phyloP scores from a whole-genome alignment of 2,888 invertebrate genomes.

The Timema cristinae region DNA sequence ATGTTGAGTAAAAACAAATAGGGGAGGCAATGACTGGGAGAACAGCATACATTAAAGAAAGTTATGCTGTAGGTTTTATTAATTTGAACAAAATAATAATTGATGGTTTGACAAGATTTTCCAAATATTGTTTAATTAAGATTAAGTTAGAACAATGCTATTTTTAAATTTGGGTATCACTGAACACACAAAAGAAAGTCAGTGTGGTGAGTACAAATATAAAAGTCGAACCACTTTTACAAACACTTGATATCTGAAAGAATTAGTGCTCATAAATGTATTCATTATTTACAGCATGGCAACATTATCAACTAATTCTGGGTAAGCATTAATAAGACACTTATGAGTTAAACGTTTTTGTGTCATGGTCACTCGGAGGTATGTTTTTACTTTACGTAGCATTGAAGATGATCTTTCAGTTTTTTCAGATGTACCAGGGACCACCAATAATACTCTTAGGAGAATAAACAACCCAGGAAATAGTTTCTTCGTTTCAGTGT shows the following conservation, averaged over 20 bases:
- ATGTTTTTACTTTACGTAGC: background rate
- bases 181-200: no score
- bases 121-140: no score
- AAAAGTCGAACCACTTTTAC: background rate
- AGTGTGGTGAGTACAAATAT: no score
- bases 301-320: background rate
- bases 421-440: background rate
- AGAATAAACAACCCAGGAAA: background rate
- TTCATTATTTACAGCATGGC: background rate
- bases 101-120: no score
- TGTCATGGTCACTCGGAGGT: background rate
- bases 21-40: no score
- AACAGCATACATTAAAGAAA: no score
- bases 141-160: no score
- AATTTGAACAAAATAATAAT: no score
- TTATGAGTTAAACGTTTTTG: background rate
- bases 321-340: background rate
- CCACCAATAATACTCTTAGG: background rate
- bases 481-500: background rate
- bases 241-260: conserved; percentile 11
- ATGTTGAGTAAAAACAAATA: no score
- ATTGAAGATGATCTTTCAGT: background rate
- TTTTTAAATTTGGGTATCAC: no score
- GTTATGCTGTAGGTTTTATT: no score
- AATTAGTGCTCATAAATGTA: background rate